Conservation (phyloP, 2,888 invertebrate genomes). For the Leuctra nigra region DNA sequence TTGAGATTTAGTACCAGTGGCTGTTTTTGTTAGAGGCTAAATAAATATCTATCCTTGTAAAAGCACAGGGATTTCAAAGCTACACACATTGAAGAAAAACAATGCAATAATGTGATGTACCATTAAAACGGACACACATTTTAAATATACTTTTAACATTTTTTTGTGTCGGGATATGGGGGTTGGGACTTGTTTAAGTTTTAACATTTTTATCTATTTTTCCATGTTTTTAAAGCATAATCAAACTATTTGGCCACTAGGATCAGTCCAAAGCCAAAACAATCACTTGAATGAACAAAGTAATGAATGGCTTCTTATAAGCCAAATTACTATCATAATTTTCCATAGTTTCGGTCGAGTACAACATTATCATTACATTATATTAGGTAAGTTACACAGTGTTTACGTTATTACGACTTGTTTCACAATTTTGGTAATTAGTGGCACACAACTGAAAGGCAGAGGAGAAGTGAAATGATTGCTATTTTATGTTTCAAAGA, state of each 20-base stretch:
- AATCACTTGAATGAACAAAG: not conserved
- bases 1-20: not conserved
- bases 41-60: not conserved
- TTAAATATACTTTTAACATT: not conserved
- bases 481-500: not conserved
- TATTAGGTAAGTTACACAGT: not conserved
- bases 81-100: not conserved
- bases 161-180: not conserved
- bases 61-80: too few species aligned
- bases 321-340: not conserved
- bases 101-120: conserved; percentile 12
- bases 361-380: not conserved
- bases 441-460: not conserved
- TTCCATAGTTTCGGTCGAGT: not conserved
- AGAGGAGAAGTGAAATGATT: not conserved
- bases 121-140: conserved; percentile 9
- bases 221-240: conserved; percentile 18
- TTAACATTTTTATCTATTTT: conserved; percentile 11
- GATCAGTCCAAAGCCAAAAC: conserved; percentile 7
- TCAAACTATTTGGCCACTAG: conserved; percentile 13
- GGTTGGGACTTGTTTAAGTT: not conserved
- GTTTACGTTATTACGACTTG: not conserved
- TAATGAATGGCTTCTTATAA: not conserved
- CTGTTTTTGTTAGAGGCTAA: not conserved
- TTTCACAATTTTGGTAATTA: not conserved